A percentile compares a stretch with the other conserved stretches of the same genome.
Evolutionary conservation across 2,888 invertebrate genomes (phyloP).

Genomic region (Oligia fasciuncula): DNA sequence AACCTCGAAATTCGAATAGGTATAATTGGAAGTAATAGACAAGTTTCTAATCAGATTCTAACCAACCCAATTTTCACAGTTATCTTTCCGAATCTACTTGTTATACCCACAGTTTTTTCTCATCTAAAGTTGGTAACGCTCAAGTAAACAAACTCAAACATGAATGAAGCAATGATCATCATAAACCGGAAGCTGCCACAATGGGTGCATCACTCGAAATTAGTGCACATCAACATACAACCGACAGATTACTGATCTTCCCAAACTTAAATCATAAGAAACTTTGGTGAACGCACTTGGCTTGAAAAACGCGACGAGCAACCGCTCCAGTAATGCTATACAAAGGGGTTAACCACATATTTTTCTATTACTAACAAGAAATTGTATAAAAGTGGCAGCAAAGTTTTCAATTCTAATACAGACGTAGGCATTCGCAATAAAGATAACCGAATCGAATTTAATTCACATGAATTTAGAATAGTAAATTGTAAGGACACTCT

Average conservation of each 20-base stretch:
- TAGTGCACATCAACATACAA: conserved; percentile 76
- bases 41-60: background rate
- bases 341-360: no score
- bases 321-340: no score
- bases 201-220: conserved; percentile 81
- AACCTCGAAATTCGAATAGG: background rate
- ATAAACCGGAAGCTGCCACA: conserved; percentile 84
- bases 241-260: conserved; percentile 51
- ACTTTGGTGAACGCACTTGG: conserved; percentile 49
- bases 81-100: background rate
- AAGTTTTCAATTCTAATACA: no score
- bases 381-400: no score
- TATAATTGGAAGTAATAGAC: background rate
- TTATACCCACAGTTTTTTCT: background rate
- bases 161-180: conserved; percentile 67
- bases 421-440: no score
- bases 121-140: background rate
- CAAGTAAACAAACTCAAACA: conserved; percentile 42
- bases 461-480: no score
- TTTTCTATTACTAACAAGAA: no score
- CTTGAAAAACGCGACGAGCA: conserved; percentile 26
- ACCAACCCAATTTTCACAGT: background rate
- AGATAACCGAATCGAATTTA: no score
- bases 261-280: conserved; percentile 33
- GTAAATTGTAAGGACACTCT: no score